Percentiles rank a stretch among this genome's conserved stretches.
These are phyloP conservation scores for Rapana venosa DNA, from an alignment of 2,888 invertebrate genomes.

Conservation along the genomic window DNA sequence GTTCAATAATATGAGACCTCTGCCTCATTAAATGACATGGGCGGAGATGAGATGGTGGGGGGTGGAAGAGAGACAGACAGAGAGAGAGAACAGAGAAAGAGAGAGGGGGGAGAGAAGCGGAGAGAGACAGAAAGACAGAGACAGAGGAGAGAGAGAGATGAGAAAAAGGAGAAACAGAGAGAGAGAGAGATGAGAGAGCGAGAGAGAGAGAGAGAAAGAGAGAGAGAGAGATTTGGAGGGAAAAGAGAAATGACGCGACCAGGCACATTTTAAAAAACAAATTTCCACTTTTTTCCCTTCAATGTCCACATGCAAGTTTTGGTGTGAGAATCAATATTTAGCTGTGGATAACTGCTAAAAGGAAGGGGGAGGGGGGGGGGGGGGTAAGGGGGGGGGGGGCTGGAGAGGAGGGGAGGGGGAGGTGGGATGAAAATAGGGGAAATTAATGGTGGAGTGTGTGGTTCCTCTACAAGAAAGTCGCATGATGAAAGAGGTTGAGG, in stretches of 20 bases:
- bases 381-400: not conserved
- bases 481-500: not conserved
- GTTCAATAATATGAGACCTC: too few species aligned
- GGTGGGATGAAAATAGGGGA: not conserved
- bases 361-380: not conserved
- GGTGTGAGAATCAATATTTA: not conserved
- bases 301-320: not conserved
- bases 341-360: not conserved
- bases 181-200: too few species aligned
- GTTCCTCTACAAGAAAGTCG: not conserved
- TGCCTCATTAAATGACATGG: too few species aligned
- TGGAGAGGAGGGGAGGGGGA: not conserved
- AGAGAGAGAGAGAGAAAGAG: too few species aligned
- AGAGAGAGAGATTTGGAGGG: too few species aligned
- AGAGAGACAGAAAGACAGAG: not conserved
- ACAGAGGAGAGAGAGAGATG: too few species aligned
- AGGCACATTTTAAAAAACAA: not conserved
- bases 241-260: not conserved
- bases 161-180: too few species aligned
- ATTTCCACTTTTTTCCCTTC: not conserved
- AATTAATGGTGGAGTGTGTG: not conserved
- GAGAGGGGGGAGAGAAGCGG: not conserved
- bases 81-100: not conserved
- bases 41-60: too few species aligned
- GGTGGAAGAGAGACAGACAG: not conserved